Conservation (phyloP, 2,113 vertebrate genomes). For the Nettapus auritus region DNA sequence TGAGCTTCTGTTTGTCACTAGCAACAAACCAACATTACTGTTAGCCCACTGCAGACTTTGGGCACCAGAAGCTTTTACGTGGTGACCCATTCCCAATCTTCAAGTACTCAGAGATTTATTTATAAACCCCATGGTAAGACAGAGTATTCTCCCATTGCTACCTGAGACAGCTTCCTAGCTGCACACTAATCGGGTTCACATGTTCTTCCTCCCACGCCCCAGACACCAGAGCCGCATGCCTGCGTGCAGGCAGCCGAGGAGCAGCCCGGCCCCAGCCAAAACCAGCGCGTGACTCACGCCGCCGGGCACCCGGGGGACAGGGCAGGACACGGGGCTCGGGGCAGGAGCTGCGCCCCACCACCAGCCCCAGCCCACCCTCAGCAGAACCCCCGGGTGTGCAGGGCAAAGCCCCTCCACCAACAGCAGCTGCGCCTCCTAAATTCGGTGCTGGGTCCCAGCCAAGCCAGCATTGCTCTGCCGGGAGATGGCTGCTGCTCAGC, state of each 20-base stretch:
- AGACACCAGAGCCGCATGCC: not conserved
- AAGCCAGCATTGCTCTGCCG: not conserved
- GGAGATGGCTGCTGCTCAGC: fast-evolving
- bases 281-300: not conserved
- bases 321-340: no score
- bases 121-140: not conserved
- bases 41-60: not conserved
- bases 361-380: fast-evolving
- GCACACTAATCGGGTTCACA: fast-evolving
- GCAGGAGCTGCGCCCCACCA: fast-evolving
- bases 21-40: not conserved
- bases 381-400: not conserved
- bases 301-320: not conserved
- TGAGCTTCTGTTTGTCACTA: not conserved
- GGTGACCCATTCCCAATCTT: not conserved
- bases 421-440: conserved; percentile 16
- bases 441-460: not conserved
- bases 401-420: fast-evolving
- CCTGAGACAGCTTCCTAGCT: fast-evolving
- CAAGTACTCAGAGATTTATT: not conserved
- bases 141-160: not conserved
- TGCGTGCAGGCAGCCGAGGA: fast-evolving
- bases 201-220: not conserved
- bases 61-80: not conserved
- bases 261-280: not conserved